phyloP scores from a whole-genome alignment of 2,113 vertebrate species.

The Polypterus senegalus region DNA sequence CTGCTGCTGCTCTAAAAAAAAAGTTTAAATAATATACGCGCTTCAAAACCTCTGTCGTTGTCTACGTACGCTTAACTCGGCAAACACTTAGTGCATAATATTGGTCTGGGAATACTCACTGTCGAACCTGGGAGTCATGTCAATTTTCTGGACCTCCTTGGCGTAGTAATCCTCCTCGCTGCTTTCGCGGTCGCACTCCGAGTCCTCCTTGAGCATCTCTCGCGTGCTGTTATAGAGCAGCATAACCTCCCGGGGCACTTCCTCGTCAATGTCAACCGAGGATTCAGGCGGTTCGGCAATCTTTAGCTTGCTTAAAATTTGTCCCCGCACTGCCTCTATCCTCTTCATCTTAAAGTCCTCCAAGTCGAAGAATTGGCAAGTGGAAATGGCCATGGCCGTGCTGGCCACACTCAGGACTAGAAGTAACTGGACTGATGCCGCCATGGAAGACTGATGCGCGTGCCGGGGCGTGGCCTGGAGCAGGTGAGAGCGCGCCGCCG shows the following conservation, averaged over 20 bases:
- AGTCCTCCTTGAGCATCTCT: conserved; percentile 83
- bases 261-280: conserved; percentile 53
- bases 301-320: conserved; percentile 95
- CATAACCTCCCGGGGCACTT: conserved; percentile 82
- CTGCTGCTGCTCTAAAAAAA: too few species aligned
- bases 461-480: too few species aligned
- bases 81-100: too few species aligned
- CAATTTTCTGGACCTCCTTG: conserved; percentile 94
- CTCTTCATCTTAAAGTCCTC: conserved; percentile 93
- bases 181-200: conserved; percentile 82
- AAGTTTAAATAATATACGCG: too few species aligned
- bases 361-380: conserved; percentile 90
- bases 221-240: conserved; percentile 96
- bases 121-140: conserved; percentile 63
- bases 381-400: conserved; percentile 77
- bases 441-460: too few species aligned
- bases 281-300: conserved; percentile 79
- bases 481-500: too few species aligned
- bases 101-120: conserved; percentile 38
- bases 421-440: conserved; percentile 27
- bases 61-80: too few species aligned
- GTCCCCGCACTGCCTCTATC: conserved; percentile 94
- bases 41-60: too few species aligned
- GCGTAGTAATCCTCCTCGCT: conserved; percentile 97
- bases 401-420: conserved; percentile 73